These are phyloP conservation scores for Lerista edwardsae DNA, from an alignment of 2,797 vertebrate genomes.

Conservation along the genomic window DNA sequence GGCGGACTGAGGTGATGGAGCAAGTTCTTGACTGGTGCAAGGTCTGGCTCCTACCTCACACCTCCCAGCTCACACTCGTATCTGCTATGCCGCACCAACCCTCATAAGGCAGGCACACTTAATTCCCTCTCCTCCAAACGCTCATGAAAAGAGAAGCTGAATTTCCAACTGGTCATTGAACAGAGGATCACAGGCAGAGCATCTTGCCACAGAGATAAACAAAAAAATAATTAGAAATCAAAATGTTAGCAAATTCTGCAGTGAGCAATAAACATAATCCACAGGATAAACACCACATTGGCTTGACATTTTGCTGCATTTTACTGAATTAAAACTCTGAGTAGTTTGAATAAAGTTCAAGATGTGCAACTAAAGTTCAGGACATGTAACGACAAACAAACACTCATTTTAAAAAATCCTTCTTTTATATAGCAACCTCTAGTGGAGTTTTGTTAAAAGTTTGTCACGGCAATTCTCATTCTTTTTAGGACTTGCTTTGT, in stretches of 20 bases:
- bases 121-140: conserved; percentile 61
- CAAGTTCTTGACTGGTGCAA: not conserved
- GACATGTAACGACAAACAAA: conserved; percentile 64
- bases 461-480: conserved; percentile 26
- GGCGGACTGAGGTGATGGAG: not conserved
- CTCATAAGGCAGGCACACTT: not conserved
- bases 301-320: conserved; percentile 75
- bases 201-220: conserved; percentile 72
- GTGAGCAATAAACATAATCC: conserved; percentile 69
- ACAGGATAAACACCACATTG: conserved; percentile 71
- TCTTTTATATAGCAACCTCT: conserved; percentile 39
- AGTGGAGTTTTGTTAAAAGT: conserved; percentile 35
- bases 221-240: conserved; percentile 75
- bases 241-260: conserved; percentile 74
- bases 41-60: not conserved
- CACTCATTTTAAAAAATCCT: conserved; percentile 49
- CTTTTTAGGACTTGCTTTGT: conserved; percentile 32
- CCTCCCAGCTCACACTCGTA: not conserved
- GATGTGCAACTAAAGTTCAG: conserved; percentile 70
- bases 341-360: conserved; percentile 73
- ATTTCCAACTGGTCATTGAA: conserved; percentile 67
- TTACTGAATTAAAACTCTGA: conserved; percentile 73
- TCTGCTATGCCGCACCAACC: not conserved
- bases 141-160: conserved; percentile 58
- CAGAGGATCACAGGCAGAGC: conserved; percentile 69